A percentile compares a stretch with the other conserved stretches of the same genome.
Conservation (phyloP, 2,113 vertebrate genomes). For the Macquaria australasica region DNA sequence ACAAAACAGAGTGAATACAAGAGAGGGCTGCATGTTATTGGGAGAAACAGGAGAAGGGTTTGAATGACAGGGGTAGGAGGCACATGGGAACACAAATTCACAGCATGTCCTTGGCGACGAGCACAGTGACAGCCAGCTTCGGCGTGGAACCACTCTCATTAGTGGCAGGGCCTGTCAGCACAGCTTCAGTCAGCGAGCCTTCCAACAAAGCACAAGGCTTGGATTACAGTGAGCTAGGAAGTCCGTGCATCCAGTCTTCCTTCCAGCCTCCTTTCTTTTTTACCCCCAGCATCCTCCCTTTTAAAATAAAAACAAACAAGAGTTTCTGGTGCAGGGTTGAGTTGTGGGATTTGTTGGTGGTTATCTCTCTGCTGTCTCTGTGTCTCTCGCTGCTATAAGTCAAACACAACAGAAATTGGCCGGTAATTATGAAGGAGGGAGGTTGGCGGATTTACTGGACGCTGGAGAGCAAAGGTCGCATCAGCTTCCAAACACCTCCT, state of each 20-base stretch:
- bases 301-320: not conserved
- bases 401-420: conserved; percentile 16
- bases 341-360: not conserved
- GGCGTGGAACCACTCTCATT: conserved; percentile 42
- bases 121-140: conserved; percentile 24
- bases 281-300: not conserved
- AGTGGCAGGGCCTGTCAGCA: conserved; percentile 55
- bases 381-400: conserved; percentile 14
- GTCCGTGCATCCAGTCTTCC: not conserved
- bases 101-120: conserved; percentile 55
- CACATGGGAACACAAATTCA: conserved; percentile 37
- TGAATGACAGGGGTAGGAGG: conserved; percentile 41
- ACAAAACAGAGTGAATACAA: not conserved
- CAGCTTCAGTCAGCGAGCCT: conserved; percentile 23
- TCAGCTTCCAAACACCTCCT: conserved; percentile 17
- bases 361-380: not conserved
- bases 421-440: conserved; percentile 10
- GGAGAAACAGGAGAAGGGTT: conserved; percentile 14
- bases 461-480: conserved; percentile 37
- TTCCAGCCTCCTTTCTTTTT: not conserved
- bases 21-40: conserved; percentile 15
- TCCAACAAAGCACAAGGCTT: conserved; percentile 9
- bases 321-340: not conserved
- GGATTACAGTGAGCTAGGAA: conserved; percentile 31
- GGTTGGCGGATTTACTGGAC: conserved; percentile 13